These are phyloP conservation scores for Therioaphis trifolii DNA, from an alignment of 2,888 invertebrate species.

Conservation along the genomic window DNA sequence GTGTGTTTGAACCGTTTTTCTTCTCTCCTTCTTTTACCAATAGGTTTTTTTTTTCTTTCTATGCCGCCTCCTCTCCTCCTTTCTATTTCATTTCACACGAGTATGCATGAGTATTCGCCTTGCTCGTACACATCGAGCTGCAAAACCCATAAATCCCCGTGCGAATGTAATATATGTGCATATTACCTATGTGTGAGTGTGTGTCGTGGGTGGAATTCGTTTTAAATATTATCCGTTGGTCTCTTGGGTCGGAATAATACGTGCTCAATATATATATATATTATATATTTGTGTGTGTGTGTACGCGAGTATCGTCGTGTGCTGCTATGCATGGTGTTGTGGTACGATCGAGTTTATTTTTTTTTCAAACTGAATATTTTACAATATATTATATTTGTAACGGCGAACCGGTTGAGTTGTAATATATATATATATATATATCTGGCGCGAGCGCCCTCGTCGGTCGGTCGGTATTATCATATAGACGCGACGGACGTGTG, in stretches of 20 bases:
- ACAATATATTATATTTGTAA: constrained; percentile 36
- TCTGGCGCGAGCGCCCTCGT: constrained; percentile 1
- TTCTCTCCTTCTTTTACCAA: background rate
- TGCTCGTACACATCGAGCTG: background rate
- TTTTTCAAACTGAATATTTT: constrained; percentile 46
- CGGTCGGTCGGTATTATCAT: too few relatives aligned
- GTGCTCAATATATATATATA: background rate
- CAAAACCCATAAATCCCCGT: constrained; percentile 45
- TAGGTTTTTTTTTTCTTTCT: constrained; percentile 15
- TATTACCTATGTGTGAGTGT: background rate
- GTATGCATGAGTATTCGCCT: background rate
- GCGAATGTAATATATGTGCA: constrained; percentile 7
- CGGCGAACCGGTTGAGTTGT: constrained; percentile 30
- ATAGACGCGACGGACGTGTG: background rate
- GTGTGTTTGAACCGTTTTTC: constrained; percentile 28
- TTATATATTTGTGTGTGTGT: background rate
- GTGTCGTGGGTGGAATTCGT: constrained; percentile 55
- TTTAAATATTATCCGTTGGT: constrained; percentile 36
- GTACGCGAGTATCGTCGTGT: constrained; percentile 3
- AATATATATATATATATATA: constrained; percentile 2
- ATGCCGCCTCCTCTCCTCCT: background rate
- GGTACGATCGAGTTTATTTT: constrained; percentile 29
- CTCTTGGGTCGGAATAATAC: background rate
- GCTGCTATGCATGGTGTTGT: background rate
- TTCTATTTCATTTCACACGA: too few relatives aligned